Conservation (phyloP, 2,113 vertebrate species). For the Chionis minor region DNA sequence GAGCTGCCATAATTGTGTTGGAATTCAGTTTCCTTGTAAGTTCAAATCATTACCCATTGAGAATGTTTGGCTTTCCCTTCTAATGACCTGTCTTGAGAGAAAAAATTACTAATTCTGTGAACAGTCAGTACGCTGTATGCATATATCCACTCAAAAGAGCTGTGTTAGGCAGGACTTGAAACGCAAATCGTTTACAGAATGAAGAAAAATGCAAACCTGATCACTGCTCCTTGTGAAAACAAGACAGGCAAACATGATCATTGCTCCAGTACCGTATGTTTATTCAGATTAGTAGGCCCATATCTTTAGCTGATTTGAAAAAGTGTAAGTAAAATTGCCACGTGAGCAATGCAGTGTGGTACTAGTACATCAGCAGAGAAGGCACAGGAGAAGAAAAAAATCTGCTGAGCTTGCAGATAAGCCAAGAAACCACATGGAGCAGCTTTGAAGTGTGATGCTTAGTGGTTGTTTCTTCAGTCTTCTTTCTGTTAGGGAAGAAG, state of each 20-base stretch:
- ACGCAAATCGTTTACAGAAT: background rate
- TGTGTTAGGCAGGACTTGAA: background rate
- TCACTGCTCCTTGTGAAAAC: background rate
- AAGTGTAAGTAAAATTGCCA: background rate
- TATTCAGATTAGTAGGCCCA: background rate
- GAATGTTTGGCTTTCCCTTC: background rate
- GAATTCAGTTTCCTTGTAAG: background rate
- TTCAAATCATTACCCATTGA: background rate
- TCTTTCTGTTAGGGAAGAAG: background rate
- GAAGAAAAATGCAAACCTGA: background rate
- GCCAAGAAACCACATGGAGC: background rate
- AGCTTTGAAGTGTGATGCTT: background rate
- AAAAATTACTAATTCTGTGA: background rate
- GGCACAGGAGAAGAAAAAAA: background rate
- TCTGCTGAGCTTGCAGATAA: background rate
- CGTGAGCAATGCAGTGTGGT: background rate
- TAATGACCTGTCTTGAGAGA: background rate
- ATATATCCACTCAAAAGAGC: background rate
- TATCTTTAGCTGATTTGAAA: background rate
- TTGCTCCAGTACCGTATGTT: background rate
- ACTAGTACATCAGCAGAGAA: background rate
- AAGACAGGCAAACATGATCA: accelerated
- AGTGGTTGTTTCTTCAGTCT: background rate
- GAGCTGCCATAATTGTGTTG: background rate
- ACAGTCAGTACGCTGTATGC: background rate